Base-by-base conservation (phyloP, 1,140 invertebrate genomes). In the Drosophila repleta region DNA sequence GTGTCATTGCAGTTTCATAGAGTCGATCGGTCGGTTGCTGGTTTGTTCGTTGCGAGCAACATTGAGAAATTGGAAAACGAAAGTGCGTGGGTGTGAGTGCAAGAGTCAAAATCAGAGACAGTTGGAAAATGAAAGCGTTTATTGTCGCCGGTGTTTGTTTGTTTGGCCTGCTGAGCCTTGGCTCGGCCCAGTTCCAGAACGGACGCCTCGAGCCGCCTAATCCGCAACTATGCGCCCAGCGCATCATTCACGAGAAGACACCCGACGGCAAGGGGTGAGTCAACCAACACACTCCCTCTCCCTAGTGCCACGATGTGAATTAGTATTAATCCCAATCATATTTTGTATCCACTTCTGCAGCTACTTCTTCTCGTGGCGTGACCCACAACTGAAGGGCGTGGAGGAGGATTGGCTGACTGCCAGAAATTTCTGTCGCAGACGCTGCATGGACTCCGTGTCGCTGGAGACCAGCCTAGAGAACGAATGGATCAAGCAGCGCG, bases 361-460 rank as follows among this genome's bases (percentile, higher is more conserved):
- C 20, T 97, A 97, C 90, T 96, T 95, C 91, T 96, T 96, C 92
- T 96, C 96, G n/a, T 97, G 96, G 96, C 93, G 94, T 61, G 96
- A 97, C 81, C 94, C 94, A 3, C 93, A 94, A 32, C 94, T 95
- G 18, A 93, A 93, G 43, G 94, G 94, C 21, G 94, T 95, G 35
- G 95, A 96, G 91, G 92, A 95, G 74, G 96, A 97, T 90, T 97
- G 96, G 96, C 91, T 97, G 32, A 94, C 94, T 13, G 96, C 94
- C 1, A 94, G 96, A 76, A 97, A 97, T 91, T 97, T 94, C 92
- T 97, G 96, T 90, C 94, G 96, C 73, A 94, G 96, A 91, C 93
- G 96, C 21, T 97, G 96, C 92, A 97, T 97, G 96, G 96, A 97
- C 90, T 94, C 96, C 13, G 94, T 97, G 6, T 96, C 96, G 4